Percentiles rank a stretch among this genome's conserved stretches.
phyloP scores from a whole-genome alignment of 2,113 vertebrate species.

The Turnix velox region DNA sequence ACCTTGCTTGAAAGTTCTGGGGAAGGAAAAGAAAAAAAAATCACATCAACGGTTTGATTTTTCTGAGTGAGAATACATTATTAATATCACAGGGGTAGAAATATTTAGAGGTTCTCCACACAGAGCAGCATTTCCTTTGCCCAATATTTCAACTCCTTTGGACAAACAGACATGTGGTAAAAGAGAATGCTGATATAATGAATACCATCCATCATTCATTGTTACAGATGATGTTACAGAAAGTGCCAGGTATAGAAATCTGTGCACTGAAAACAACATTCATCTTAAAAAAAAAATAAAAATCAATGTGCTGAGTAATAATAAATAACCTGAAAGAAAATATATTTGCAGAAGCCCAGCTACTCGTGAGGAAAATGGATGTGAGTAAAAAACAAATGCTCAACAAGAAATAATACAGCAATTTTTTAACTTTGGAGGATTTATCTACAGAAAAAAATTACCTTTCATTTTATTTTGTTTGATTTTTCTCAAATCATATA shows the following conservation, averaged over 20 bases:
- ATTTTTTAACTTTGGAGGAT: not conserved
- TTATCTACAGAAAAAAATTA: not conserved
- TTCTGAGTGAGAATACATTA: not conserved
- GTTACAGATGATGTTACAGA: not conserved
- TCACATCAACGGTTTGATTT: not conserved
- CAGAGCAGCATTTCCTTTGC: not conserved
- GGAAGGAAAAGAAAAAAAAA: not conserved
- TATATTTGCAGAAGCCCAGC: conserved; percentile 7
- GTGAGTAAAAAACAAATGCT: not conserved
- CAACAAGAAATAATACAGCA: not conserved
- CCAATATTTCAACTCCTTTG: conserved; percentile 25
- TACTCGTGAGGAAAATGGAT: not conserved
- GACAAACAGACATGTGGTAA: not conserved
- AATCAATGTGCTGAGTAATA: conserved; percentile 43
- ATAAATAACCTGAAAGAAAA: conserved; percentile 47
- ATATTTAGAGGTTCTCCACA: conserved; percentile 21
- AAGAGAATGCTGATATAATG: conserved; percentile 1
- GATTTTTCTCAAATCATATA: not conserved
- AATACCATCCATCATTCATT: not conserved
- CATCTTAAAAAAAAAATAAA: conserved; percentile 28
- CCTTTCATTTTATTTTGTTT: too few relatives aligned
- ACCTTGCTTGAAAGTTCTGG: not conserved
- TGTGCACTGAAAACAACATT: not conserved
- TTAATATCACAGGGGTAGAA: not conserved
- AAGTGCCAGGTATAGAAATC: not conserved